Evolutionary conservation across 2,113 vertebrate genomes (phyloP).

Genomic region (Melanerpes formicivorus): DNA sequence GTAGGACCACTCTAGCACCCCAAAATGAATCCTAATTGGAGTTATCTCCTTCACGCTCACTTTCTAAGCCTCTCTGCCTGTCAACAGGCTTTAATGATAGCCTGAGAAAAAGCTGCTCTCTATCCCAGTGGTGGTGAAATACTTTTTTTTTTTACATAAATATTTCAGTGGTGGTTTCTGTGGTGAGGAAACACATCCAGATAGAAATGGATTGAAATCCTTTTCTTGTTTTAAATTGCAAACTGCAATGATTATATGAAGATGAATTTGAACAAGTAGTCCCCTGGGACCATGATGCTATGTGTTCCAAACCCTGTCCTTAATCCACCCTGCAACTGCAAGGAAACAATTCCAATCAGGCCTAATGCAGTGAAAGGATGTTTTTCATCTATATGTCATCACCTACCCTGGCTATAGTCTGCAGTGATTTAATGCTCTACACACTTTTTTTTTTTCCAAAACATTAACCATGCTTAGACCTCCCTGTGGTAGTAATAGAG

Average conservation of each 20-base stretch:
- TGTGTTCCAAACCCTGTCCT: background rate
- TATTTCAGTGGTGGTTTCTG: background rate
- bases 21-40: background rate
- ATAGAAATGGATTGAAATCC: background rate
- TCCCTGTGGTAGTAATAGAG: background rate
- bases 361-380: background rate
- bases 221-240: background rate
- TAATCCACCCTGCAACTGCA: background rate
- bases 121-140: background rate
- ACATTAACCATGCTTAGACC: background rate
- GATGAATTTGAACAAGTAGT: background rate
- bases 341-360: background rate
- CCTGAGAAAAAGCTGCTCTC: background rate
- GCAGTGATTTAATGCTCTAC: background rate
- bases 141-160: background rate
- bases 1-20: background rate
- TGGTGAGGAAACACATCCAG: background rate
- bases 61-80: background rate
- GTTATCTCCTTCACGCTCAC: background rate
- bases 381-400: background rate
- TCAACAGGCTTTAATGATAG: background rate
- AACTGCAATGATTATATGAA: background rate
- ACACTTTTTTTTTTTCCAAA: background rate
- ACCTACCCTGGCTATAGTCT: background rate
- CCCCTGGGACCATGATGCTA: background rate